Conservation (phyloP, 2,888 invertebrate genomes). For the Dicranocentrus wangi region DNA sequence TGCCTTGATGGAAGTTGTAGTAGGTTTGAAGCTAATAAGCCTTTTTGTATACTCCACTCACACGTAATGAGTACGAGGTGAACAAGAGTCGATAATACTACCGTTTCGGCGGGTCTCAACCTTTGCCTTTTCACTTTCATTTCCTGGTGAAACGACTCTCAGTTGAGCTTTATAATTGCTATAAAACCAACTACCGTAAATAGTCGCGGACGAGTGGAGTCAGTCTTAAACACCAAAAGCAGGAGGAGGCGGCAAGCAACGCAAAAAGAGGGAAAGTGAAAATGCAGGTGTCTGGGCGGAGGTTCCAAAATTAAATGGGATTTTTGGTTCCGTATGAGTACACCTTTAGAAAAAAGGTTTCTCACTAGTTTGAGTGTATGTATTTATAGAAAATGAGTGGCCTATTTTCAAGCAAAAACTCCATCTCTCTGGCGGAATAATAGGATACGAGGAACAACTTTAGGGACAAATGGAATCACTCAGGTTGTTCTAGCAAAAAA, state of each 20-base stretch:
- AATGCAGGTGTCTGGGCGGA: neutral
- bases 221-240: too few species aligned
- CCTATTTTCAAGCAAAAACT: conserved; percentile 4
- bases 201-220: neutral
- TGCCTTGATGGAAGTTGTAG: too few species aligned
- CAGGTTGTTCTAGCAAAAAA: neutral
- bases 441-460: too few species aligned
- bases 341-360: too few species aligned
- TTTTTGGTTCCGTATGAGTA: too few species aligned
- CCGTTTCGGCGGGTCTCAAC: conserved; percentile 25
- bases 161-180: conserved; percentile 16
- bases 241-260: too few species aligned
- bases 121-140: conserved; percentile 13
- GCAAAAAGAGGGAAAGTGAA: conserved; percentile 20
- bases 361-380: neutral
- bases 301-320: too few species aligned
- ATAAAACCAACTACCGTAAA: conserved; percentile 4
- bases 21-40: too few species aligned
- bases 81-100: neutral
- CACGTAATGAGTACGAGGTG: conserved; percentile 24
- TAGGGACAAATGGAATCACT: conserved; percentile 3
- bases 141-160: neutral
- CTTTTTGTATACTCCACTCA: neutral
- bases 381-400: conserved; percentile 33
- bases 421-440: too few species aligned